Percentiles rank a stretch among this genome's conserved stretches.
These are phyloP conservation scores for Thereva unica DNA, from an alignment of 2,888 invertebrate genomes.

Conservation along the genomic window DNA sequence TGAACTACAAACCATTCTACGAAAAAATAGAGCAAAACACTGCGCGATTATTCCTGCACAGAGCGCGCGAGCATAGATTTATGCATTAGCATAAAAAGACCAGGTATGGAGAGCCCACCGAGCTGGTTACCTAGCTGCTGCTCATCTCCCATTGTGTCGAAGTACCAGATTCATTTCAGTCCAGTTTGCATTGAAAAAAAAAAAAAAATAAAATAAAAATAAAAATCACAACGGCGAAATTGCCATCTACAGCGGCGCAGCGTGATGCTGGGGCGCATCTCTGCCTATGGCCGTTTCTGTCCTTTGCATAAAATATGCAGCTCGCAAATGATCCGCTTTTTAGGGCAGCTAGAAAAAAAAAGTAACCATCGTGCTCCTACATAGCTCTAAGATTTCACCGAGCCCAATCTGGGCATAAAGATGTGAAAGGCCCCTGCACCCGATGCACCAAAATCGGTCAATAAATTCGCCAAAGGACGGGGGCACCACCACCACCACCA, in stretches of 20 bases:
- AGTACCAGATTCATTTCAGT: conserved; percentile 25
- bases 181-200: conserved; percentile 18
- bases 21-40: background rate
- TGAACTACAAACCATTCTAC: conserved; percentile 13
- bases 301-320: conserved; percentile 32
- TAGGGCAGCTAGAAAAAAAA: conserved; percentile 15
- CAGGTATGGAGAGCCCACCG: conserved; percentile 7
- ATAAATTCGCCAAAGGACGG: conserved; percentile 15
- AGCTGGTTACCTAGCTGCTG: background rate
- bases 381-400: conserved; percentile 27
- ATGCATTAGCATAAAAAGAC: conserved; percentile 16
- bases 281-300: conserved; percentile 4
- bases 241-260: conserved; percentile 27
- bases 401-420: conserved; percentile 25
- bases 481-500: background rate
- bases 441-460: conserved; percentile 34
- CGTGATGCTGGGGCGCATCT: conserved; percentile 17
- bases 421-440: conserved; percentile 29
- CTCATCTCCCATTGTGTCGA: conserved; percentile 21
- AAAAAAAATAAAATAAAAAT: background rate
- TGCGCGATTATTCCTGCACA: background rate
- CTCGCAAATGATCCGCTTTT: conserved; percentile 33
- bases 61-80: background rate
- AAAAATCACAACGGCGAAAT: conserved; percentile 11
- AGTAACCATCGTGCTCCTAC: background rate